Evolutionary conservation across 2,797 vertebrate species (phyloP).

Genomic region (Lacerta bilineata): DNA sequence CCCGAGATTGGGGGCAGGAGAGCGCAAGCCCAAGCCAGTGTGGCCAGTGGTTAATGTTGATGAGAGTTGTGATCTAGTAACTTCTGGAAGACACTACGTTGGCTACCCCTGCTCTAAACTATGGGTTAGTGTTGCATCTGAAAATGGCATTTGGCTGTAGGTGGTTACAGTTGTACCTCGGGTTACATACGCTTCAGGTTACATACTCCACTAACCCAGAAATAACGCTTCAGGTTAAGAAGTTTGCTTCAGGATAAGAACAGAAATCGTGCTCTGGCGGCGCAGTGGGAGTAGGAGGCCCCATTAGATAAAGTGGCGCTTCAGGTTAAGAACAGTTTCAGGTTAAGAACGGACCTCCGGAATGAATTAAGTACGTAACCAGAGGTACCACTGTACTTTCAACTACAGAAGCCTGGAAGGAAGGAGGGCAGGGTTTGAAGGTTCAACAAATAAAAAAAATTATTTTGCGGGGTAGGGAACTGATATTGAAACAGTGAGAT

Average conservation of each 20-base stretch:
- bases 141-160: neutral
- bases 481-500: neutral
- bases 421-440: neutral
- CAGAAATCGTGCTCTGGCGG: too few species aligned
- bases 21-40: neutral
- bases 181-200: too few species aligned
- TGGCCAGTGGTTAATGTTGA: too few species aligned
- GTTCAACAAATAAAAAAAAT: neutral
- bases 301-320: too few species aligned
- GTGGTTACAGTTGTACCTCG: neutral
- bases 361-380: too few species aligned
- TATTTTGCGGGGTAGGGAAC: neutral
- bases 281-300: too few species aligned
- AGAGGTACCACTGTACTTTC: neutral
- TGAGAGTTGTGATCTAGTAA: neutral
- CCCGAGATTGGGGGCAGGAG: neutral
- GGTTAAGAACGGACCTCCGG: too few species aligned
- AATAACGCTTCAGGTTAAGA: too few species aligned
- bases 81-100: neutral
- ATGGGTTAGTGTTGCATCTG: neutral
- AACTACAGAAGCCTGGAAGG: neutral
- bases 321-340: too few species aligned
- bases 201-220: too few species aligned
- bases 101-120: neutral
- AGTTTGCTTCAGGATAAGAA: too few species aligned